Percentiles rank a stretch among this genome's conserved stretches.
Evolutionary conservation across 2,888 invertebrate species (phyloP).

Genomic region (Megastigmus dorsalis): DNA sequence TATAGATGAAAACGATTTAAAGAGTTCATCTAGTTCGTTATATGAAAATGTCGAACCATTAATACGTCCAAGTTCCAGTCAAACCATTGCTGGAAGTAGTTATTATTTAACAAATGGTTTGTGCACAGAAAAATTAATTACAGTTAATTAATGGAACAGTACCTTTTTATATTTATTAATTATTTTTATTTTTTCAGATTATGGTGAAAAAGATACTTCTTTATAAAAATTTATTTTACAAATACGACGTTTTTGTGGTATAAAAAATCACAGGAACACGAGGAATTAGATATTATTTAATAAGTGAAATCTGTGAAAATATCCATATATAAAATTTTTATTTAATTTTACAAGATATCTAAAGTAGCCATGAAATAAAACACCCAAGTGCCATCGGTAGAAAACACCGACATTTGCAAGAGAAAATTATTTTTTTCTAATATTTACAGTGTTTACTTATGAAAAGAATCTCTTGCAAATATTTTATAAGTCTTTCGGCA

Average conservation of each 20-base stretch:
- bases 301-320: conserved; percentile 10
- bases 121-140: conserved; percentile 31
- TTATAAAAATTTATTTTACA: conserved; percentile 35
- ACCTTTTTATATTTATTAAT: not conserved
- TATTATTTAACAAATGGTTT: conserved; percentile 50
- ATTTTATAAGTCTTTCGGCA: conserved; percentile 14
- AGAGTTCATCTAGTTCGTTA: conserved; percentile 59
- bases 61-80: conserved; percentile 58
- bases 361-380: conserved; percentile 41
- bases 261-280: not conserved
- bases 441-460: conserved; percentile 34
- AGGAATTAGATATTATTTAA: conserved; percentile 10
- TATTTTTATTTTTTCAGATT: conserved; percentile 51
- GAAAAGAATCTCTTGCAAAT: conserved; percentile 20
- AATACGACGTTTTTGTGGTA: not conserved
- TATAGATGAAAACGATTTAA: conserved; percentile 56
- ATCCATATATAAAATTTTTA: conserved; percentile 4
- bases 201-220: conserved; percentile 56
- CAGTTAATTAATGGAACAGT: not conserved
- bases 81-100: conserved; percentile 53
- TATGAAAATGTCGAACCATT: conserved; percentile 62
- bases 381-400: conserved; percentile 51
- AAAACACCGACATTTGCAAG: conserved; percentile 43
- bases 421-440: conserved; percentile 44
- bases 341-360: conserved; percentile 5